Percentiles rank a stretch among this genome's conserved stretches.
These are phyloP conservation scores for Atherinomorus stipes DNA, from an alignment of 2,113 vertebrate genomes.

Conservation along the genomic window DNA sequence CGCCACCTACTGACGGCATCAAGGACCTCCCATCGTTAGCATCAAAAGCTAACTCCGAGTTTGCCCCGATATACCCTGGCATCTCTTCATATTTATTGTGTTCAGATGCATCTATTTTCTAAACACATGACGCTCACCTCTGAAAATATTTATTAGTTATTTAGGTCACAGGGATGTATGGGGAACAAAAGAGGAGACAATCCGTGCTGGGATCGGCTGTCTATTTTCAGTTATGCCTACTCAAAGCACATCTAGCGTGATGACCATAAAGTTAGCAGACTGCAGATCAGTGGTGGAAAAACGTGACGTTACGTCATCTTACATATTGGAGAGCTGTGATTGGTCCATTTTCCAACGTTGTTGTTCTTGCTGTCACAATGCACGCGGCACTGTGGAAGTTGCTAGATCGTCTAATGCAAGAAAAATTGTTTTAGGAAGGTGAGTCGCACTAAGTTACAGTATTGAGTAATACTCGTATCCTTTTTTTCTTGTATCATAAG, in stretches of 20 bases:
- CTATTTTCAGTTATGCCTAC: fast-evolving
- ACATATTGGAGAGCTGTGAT: conserved; percentile 34
- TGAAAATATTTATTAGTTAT: not conserved
- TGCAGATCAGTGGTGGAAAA: not conserved
- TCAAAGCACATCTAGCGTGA: fast-evolving
- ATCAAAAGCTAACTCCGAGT: not conserved
- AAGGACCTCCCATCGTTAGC: not conserved
- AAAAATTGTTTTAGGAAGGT: not conserved
- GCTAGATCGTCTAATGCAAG: not conserved
- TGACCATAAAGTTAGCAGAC: conserved; percentile 19
- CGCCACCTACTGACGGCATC: conserved; percentile 33
- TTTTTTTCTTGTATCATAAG: too few relatives aligned
- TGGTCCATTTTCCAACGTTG: conserved; percentile 47
- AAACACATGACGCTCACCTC: not conserved
- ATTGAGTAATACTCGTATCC: too few relatives aligned
- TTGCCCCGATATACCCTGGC: not conserved
- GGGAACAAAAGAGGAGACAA: not conserved
- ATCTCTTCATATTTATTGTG: too few relatives aligned
- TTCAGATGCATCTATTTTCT: not conserved
- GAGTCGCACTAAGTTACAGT: not conserved
- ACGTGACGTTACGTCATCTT: conserved; percentile 25
- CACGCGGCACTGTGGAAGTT: conserved; percentile 7
- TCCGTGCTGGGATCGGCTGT: not conserved
- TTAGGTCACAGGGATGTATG: not conserved
- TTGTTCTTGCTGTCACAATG: conserved; percentile 8